Evolutionary conservation across 1,140 invertebrate species (phyloP).

Genomic region (Drosophila micromelanica): DNA sequence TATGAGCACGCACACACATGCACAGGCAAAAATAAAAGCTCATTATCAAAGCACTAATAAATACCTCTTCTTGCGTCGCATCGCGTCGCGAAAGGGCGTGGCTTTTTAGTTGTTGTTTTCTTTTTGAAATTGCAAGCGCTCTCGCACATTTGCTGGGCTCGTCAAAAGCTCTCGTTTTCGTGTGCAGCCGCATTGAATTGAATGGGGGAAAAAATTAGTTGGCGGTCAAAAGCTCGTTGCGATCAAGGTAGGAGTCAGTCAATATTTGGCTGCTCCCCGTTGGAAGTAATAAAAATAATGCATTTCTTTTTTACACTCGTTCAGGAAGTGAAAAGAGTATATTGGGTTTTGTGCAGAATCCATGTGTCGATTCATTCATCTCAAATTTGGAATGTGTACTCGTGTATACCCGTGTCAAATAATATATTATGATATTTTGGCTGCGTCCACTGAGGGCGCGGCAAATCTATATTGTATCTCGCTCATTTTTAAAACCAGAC

Average conservation of each 20-base stretch:
- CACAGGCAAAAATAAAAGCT: slow-evolving; percentile 31
- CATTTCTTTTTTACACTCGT: slow-evolving; percentile 44
- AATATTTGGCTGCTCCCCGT: slow-evolving; percentile 10
- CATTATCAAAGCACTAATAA: slow-evolving; percentile 54
- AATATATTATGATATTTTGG: too few relatives aligned
- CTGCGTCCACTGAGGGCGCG: too few relatives aligned
- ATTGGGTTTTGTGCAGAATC: too few relatives aligned
- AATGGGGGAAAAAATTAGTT: slow-evolving; percentile 14
- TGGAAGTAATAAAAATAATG: slow-evolving; percentile 62
- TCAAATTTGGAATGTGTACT: too few relatives aligned
- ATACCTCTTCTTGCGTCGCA: slow-evolving; percentile 18
- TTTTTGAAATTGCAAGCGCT: not conserved
- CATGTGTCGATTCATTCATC: too few relatives aligned
- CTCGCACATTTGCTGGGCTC: not conserved
- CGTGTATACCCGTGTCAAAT: too few relatives aligned
- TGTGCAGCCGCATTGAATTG: slow-evolving; percentile 17
- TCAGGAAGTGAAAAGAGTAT: too few relatives aligned
- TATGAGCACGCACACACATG: slow-evolving; percentile 1
- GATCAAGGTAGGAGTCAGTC: slow-evolving; percentile 1
- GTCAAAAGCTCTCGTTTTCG: slow-evolving; percentile 27
- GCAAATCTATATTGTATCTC: too few relatives aligned
- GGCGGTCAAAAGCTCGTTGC: slow-evolving; percentile 2
- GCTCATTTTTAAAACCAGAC: too few relatives aligned
- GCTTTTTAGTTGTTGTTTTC: slow-evolving; percentile 12
- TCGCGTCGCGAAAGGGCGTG: slow-evolving; percentile 35